Evolutionary conservation across 2,113 vertebrate species (phyloP).

Genomic region (Thermophis baileyi): DNA sequence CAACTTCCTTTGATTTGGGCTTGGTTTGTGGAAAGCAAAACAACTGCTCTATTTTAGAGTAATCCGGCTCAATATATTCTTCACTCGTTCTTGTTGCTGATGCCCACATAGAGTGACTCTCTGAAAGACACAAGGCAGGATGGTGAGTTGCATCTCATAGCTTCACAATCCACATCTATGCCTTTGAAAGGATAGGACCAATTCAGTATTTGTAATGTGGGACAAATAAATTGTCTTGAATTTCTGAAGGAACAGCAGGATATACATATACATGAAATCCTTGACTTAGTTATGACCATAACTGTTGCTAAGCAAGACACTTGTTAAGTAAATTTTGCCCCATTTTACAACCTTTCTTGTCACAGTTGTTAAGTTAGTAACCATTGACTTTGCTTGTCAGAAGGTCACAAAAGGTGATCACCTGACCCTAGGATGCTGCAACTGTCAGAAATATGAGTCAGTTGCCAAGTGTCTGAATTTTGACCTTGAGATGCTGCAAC

Average conservation of each 20-base stretch:
- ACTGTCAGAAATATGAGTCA: neutral
- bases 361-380: neutral
- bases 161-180: neutral
- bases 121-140: conserved; percentile 62
- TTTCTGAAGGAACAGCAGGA: neutral
- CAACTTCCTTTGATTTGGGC: conserved; percentile 77
- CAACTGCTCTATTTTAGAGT: conserved; percentile 90
- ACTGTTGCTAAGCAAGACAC: neutral
- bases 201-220: neutral
- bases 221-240: neutral
- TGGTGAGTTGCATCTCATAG: neutral
- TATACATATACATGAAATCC: neutral
- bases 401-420: neutral
- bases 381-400: neutral
- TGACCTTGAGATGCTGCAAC: neutral
- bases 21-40: conserved; percentile 86
- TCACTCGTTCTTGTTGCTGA: conserved; percentile 65
- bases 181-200: neutral
- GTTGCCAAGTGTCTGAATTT: neutral
- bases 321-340: neutral
- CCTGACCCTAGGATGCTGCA: neutral
- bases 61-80: conserved; percentile 79
- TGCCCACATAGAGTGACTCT: conserved; percentile 88
- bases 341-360: neutral
- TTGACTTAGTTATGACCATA: neutral